Conservation (phyloP, 35 echinoderm and acorn worm genomes). For the Amphiura filiformis region DNA sequence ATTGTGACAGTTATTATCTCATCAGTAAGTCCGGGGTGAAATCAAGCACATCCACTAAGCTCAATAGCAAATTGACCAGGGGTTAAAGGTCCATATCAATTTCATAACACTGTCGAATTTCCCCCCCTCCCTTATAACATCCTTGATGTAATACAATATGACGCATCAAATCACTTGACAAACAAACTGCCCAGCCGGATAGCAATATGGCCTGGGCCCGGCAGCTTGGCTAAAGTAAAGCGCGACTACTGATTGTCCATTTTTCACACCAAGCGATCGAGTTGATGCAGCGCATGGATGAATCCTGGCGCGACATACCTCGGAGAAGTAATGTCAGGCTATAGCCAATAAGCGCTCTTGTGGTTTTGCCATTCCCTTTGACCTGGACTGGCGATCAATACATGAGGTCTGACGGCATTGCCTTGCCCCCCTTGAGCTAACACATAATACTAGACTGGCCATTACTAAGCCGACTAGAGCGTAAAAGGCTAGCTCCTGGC, state of each 20-base stretch:
- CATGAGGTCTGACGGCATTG: background rate
- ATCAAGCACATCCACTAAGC: no score
- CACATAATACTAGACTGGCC: background rate
- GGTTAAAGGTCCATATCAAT: background rate
- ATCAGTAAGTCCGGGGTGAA: no score
- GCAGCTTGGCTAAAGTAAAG: no score
- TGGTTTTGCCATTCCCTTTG: background rate
- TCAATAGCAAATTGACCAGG: background rate
- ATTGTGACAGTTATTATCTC: no score
- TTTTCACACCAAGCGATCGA: background rate
- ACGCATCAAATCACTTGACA: background rate
- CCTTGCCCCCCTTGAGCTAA: background rate
- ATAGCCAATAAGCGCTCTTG: no score
- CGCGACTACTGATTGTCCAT: background rate
- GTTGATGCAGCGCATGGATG: conserved; percentile 1
- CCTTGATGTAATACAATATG: background rate
- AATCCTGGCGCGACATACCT: background rate
- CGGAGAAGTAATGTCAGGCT: background rate
- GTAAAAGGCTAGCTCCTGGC: background rate
- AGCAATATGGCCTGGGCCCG: background rate
- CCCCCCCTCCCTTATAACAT: background rate
- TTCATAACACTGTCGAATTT: background rate
- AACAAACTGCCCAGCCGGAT: background rate
- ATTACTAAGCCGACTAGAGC: background rate
- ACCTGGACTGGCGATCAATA: background rate